Evolutionary conservation across 2,888 invertebrate species (phyloP), one percentile per base, ranked within the genome.

Genomic region (Criorhina ranunculi): DNA sequence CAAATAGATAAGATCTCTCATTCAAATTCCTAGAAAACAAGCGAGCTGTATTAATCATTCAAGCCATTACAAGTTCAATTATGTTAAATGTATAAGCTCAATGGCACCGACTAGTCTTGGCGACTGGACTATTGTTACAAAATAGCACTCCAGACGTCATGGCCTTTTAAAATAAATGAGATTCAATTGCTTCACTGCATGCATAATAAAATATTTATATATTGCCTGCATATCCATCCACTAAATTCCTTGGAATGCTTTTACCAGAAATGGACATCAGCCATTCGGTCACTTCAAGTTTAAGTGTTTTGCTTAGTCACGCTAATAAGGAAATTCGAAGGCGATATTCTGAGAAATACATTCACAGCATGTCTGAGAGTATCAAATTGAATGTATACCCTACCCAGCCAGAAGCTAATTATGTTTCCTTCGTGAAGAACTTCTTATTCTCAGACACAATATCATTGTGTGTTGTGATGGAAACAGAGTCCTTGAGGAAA

Each of bases 161-260:
- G 9, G 9, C 8, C 8, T n/a, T 31, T 19, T 11, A 6, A 40
- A 33, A 24, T 46, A 46, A 55, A 55, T 44, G 2, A 44, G 37
- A 75, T 64, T 75, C 55, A 75, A 75, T 55, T 64, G 46, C 44
- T 64, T 46, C 9, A 3, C 17, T 75, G 35, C 53, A 53, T 46
- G 17, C 11, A 55, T 24, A 55, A 55, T 64, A 17, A 29, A 46
- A 46, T 55, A 64, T 46, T 75, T 62, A 72, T 31, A 51, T n/a
- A 12, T n/a, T n/a, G 11, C 51, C 40, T 51, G 17, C 31, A 40
- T 33, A 40, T 19, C 12, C 42, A 19, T 19, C 31, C 12, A 44
- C 2, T 9, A 5, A 33, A 31, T 37, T 24, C 24, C 29, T 15
- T 6, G 29, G 35, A 55, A 33, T 67, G 49, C 53, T 51, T 51